These are phyloP conservation scores for Pammene aurita DNA, from an alignment of 2,888 invertebrate species.

Conservation along the genomic window DNA sequence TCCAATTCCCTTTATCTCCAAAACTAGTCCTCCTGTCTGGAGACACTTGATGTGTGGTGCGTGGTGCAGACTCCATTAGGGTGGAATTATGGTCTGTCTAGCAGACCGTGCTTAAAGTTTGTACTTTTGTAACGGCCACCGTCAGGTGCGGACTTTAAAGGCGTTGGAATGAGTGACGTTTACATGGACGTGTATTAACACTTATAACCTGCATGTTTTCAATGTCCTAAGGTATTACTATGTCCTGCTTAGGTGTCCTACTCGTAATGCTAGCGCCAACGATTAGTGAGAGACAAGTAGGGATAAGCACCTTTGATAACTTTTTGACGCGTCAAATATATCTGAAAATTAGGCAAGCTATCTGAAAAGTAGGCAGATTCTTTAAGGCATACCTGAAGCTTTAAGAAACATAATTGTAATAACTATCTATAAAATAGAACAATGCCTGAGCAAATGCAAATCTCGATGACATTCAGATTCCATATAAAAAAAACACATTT, in stretches of 20 bases:
- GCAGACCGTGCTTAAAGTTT: slow-evolving; percentile 55
- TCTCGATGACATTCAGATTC: too few relatives aligned
- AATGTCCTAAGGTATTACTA: neutral
- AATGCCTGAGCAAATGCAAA: too few relatives aligned
- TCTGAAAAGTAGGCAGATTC: too few relatives aligned
- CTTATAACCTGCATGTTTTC: neutral
- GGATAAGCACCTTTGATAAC: neutral
- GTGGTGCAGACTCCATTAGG: slow-evolving; percentile 76
- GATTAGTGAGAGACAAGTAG: neutral
- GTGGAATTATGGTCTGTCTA: slow-evolving; percentile 72
- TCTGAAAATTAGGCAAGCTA: too few relatives aligned
- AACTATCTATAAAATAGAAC: too few relatives aligned
- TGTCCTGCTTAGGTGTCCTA: too few relatives aligned
- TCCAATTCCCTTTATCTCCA: slow-evolving; percentile 48
- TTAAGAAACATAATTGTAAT: too few relatives aligned
- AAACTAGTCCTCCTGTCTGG: slow-evolving; percentile 54
- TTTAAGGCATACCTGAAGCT: too few relatives aligned
- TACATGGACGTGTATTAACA: slow-evolving; percentile 7
- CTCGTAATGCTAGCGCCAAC: neutral
- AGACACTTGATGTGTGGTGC: slow-evolving; percentile 75
- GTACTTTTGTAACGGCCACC: slow-evolving; percentile 65
- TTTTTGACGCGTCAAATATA: too few relatives aligned
- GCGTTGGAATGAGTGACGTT: slow-evolving; percentile 3
- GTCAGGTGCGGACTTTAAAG: slow-evolving; percentile 37
- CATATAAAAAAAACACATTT: too few relatives aligned